Conservation (phyloP, 2,797 vertebrate genomes). For the Neosilurus hyrtlii region DNA sequence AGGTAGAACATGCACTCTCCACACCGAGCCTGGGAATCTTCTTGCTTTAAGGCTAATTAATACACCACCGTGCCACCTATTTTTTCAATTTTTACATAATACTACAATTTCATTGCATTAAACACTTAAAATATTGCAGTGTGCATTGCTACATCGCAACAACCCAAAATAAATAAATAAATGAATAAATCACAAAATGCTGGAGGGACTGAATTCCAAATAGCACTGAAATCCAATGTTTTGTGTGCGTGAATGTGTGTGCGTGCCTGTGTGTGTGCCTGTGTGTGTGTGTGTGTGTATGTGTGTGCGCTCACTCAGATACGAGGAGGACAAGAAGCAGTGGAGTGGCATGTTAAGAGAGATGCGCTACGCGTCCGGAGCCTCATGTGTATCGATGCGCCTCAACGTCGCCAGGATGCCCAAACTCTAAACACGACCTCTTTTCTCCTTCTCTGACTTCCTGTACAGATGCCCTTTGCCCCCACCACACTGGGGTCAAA, state of each 20-base stretch:
- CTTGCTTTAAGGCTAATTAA: too few relatives aligned
- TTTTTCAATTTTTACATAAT: too few relatives aligned
- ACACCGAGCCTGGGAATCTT: too few relatives aligned
- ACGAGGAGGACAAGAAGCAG: conserved; percentile 92
- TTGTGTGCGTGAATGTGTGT: not conserved
- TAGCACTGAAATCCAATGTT: not conserved
- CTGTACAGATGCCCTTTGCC: conserved; percentile 18
- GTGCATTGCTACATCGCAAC: too few relatives aligned
- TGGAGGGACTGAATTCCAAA: not conserved
- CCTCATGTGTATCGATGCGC: conserved; percentile 86
- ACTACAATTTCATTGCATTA: too few relatives aligned
- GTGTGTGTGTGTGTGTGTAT: conserved; percentile 5
- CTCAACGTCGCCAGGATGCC: conserved; percentile 92
- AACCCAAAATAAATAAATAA: too few relatives aligned
- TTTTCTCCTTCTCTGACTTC: not conserved
- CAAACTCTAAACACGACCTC: conserved; percentile 78
- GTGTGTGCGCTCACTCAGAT: conserved; percentile 69
- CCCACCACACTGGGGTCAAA: not conserved
- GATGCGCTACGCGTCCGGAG: conserved; percentile 92
- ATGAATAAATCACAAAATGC: too few relatives aligned
- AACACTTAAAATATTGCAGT: too few relatives aligned
- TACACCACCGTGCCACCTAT: too few relatives aligned
- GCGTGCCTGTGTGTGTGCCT: not conserved
- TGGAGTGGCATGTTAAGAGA: conserved; percentile 96
- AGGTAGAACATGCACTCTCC: too few relatives aligned